These are phyloP conservation scores for Liodrosophila aerea DNA, from an alignment of 2,888 invertebrate species.

Conservation along the genomic window DNA sequence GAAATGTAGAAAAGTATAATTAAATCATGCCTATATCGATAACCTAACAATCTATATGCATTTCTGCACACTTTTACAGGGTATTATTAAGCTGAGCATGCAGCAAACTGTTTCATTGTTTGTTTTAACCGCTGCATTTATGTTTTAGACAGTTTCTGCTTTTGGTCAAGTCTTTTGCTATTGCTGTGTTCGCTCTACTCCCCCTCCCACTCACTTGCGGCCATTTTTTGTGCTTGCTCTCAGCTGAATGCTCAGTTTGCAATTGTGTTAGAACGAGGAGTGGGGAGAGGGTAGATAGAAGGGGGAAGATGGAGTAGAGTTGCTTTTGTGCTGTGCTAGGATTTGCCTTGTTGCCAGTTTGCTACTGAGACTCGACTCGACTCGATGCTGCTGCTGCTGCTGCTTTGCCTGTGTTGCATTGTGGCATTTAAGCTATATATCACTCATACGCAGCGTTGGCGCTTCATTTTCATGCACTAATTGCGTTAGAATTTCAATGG, in stretches of 20 bases:
- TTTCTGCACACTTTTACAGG: background rate
- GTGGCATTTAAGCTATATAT: constrained; percentile 70
- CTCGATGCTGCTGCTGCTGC: constrained; percentile 19
- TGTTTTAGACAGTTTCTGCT: constrained; percentile 55
- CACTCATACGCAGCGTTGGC: constrained; percentile 74
- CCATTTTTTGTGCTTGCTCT: constrained; percentile 26
- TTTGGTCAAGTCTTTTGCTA: constrained; percentile 42
- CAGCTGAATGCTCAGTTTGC: constrained; percentile 48
- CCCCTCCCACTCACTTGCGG: constrained; percentile 18
- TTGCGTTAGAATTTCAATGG: constrained; percentile 74
- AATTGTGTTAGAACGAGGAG: constrained; percentile 44
- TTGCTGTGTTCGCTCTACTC: constrained; percentile 16
- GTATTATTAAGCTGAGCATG: background rate
- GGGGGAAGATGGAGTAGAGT: background rate
- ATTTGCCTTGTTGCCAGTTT: constrained; percentile 35
- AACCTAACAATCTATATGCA: too few relatives aligned
- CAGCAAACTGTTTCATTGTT: background rate
- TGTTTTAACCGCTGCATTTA: constrained; percentile 36
- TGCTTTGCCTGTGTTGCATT: constrained; percentile 34
- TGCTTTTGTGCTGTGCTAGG: constrained; percentile 36
- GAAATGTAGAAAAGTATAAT: too few relatives aligned
- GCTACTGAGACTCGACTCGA: too few relatives aligned
- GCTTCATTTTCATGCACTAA: constrained; percentile 75
- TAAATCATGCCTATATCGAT: too few relatives aligned
- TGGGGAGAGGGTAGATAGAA: too few relatives aligned